Evolutionary conservation across 53 echinoderm and acorn worm genomes (phyloP), one percentile per base, ranked within the genome.

Genomic region (Echinarachnius parma): DNA sequence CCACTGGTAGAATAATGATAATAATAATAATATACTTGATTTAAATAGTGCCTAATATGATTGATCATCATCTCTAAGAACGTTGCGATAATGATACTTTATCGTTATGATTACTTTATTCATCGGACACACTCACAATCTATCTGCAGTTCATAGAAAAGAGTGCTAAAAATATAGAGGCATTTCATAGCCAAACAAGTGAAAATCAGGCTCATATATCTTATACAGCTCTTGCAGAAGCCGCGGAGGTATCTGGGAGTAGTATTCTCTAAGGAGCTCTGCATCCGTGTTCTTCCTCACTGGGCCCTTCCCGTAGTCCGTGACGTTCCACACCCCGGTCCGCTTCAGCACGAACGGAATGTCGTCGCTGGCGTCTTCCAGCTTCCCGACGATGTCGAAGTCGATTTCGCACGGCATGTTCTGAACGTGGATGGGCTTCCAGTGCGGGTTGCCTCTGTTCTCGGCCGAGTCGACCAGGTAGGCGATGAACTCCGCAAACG

Each of bases 181-280:
- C 75, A 93, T 80, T 31, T 80, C 80, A 86, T 93, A 93, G 21
- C 89, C 93, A 78, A 89, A 93, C 14, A 93, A 32, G 33, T 53
- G 62, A 45, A 93, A 93, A 75, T 93, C 93, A 48, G 82, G 76
- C 60, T 74, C 76, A 64, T 89, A 93, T 26, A 89, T 61, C 11
- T 75, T 64, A 48, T 83, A 93, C 24, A 93, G 78, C 9, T 81
- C 63, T 32, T 76, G 79, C 39, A 93, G 25, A 14, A 83, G 44
- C 16, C 87, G 74, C 16, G 32, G 49, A 4, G 74, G 78, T 2
- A 93, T 53, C 46, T 83, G 77, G 27, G 89, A 90, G 60, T 84
- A 93, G 50, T 93, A 86, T 35, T 34, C 10, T 8, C 21, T 28
- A 13, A 86, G 39, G 11, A 89, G 34, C 4, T 77, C 59, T 33